Evolutionary conservation across 1,140 invertebrate species (phyloP).

Genomic region (Aphaenogaster rudis): DNA sequence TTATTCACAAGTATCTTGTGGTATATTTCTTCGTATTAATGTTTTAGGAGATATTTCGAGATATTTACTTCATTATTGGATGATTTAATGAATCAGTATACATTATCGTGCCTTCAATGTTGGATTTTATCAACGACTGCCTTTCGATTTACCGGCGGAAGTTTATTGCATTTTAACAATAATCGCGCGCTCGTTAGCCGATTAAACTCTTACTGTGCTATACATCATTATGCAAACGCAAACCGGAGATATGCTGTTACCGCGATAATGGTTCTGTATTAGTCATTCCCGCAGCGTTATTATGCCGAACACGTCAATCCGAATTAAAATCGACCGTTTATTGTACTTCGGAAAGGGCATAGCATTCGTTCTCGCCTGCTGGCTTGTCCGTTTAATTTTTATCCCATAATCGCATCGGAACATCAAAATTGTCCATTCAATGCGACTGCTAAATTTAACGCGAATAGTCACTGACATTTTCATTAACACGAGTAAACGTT

Average conservation of each 20-base stretch:
- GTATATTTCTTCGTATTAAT: background rate
- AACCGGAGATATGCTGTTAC: background rate
- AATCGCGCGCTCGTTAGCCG: background rate
- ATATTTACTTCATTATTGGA: background rate
- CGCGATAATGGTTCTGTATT: conserved; percentile 16
- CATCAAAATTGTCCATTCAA: background rate
- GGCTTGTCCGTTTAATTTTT: conserved; percentile 8
- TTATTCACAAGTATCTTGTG: background rate
- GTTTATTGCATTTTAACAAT: conserved; percentile 24
- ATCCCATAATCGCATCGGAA: conserved; percentile 3
- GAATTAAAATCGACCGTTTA: conserved; percentile 34
- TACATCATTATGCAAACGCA: conserved; percentile 15
- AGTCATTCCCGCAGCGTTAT: conserved; percentile 7
- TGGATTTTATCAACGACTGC: background rate
- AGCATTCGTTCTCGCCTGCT: background rate
- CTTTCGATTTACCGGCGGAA: background rate
- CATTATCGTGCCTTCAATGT: background rate
- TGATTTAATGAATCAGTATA: background rate
- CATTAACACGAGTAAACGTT: background rate
- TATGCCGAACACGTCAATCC: background rate
- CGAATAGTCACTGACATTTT: conserved; percentile 16
- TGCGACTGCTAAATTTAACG: background rate
- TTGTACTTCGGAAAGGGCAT: background rate
- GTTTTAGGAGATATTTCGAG: background rate
- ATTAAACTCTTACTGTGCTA: conserved; percentile 14